Evolutionary conservation across 2,113 vertebrate genomes (phyloP), one percentile per base, ranked within the genome.

Genomic region (Cyprinodon brontotheroides): DNA sequence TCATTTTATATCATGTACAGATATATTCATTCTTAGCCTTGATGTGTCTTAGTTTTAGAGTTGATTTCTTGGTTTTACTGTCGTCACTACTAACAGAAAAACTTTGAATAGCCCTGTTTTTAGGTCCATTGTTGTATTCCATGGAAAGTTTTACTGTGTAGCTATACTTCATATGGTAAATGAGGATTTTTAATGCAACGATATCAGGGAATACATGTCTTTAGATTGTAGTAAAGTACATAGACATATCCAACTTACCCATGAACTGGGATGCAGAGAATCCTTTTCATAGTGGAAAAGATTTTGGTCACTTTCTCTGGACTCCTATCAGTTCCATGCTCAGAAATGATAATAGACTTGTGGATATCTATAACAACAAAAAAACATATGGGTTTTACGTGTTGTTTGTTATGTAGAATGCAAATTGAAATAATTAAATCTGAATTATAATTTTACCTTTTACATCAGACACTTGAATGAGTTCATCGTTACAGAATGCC

Each of bases 251-350:
- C 20, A 45, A 64, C 93, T 93, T 93, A 98, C 96, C 96, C 96
- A 0, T 97, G 96, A 73, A 96, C 92, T 43, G 96, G 96, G 87
- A 98, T 95, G 84, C 94, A 93, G 61, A 97, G 94, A 47, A 98
- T 95, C 82, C 87, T 96, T 85, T 95, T 94, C 95, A 97, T 96
- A 63, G 97, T 97, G 79, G 96, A 95, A 82, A 98, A 96, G 81
- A 97, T 70, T 65, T 92, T 95, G 77, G 83, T 93, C 4, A 98
- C 82, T 68, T 92, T 88, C 17, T 95, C 95, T 14, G 92, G 90
- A 62, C 90, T 89, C 72, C 96, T 94, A 87, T 93, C 94, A 11
- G 95, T 96, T 45, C 96, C 96, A 70, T 97, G 81, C 76, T 98
- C 96, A 20, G 95, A 96, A 66, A 97, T 94, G 76, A 96, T 91